These are phyloP conservation scores for Yasuhikotakia modesta DNA, from an alignment of 2,797 vertebrate species.

Conservation along the genomic window DNA sequence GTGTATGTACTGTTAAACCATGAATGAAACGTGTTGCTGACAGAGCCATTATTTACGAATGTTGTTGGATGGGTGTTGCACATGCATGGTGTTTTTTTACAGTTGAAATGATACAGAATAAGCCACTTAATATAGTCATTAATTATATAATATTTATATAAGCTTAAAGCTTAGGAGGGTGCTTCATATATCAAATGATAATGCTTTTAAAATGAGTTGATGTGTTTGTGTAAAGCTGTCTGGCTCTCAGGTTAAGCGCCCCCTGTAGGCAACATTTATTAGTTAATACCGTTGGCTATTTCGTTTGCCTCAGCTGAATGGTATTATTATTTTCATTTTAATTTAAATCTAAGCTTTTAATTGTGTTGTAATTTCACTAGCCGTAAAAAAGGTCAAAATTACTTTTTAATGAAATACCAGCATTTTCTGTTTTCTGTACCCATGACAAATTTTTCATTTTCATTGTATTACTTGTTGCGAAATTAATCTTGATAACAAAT, in stretches of 20 bases:
- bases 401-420: background rate
- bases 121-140: constrained; percentile 14
- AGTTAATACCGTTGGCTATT: background rate
- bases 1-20: background rate
- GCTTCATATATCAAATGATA: no score
- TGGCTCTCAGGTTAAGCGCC: background rate
- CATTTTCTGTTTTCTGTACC: constrained; percentile 57
- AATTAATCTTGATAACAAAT: constrained; percentile 67
- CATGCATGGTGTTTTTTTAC: background rate
- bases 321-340: constrained; percentile 27
- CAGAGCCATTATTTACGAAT: background rate
- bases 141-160: no score
- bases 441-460: constrained; percentile 63
- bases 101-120: background rate
- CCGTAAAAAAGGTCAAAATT: constrained; percentile 48
- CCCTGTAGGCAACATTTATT: background rate
- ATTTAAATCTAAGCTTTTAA: constrained; percentile 45
- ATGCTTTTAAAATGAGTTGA: no score
- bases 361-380: constrained; percentile 45
- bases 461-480: constrained; percentile 74
- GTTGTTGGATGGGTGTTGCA: background rate
- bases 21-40: background rate
- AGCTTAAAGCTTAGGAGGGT: background rate
- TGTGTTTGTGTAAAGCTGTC: no score
- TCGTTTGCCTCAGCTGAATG: background rate